phyloP scores from a whole-genome alignment of 2,888 invertebrate genomes.

The Trachelus tabidus region DNA sequence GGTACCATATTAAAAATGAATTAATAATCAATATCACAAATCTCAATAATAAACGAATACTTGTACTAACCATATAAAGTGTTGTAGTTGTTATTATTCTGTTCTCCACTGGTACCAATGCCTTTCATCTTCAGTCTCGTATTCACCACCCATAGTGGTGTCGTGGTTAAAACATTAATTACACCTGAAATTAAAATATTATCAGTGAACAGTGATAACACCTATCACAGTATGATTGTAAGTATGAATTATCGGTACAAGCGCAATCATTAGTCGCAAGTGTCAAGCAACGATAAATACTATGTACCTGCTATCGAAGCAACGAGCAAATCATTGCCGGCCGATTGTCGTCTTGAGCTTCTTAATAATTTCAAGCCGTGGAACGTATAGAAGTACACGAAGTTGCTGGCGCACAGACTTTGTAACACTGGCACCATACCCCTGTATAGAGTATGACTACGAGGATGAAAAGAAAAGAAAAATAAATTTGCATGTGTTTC shows the following conservation, averaged over 20 bases:
- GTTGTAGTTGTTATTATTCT: slow-evolving; percentile 47
- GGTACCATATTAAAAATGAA: neutral
- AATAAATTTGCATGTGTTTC: slow-evolving; percentile 3
- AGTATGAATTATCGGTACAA: neutral
- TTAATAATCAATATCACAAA: neutral
- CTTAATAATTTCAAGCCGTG: slow-evolving; percentile 78
- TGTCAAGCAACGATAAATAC: neutral
- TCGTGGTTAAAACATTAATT: slow-evolving; percentile 86
- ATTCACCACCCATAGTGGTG: slow-evolving; percentile 93
- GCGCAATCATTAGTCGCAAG: neutral
- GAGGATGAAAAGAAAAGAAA: slow-evolving; percentile 30
- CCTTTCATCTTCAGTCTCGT: slow-evolving; percentile 87
- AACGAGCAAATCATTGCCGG: slow-evolving; percentile 79
- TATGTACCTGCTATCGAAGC: slow-evolving; percentile 80
- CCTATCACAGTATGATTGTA: neutral
- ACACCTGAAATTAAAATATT: slow-evolving; percentile 65
- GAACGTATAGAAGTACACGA: slow-evolving; percentile 95
- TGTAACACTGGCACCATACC: slow-evolving; percentile 86
- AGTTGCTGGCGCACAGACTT: slow-evolving; percentile 88
- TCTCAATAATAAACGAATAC: neutral
- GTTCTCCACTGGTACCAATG: slow-evolving; percentile 53
- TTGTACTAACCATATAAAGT: slow-evolving; percentile 53
- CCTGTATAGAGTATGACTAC: slow-evolving; percentile 76
- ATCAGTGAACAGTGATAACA: slow-evolving; percentile 5
- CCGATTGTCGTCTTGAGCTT: slow-evolving; percentile 68